phyloP scores from a whole-genome alignment of 2,113 vertebrate genomes.

The Varanus komodoensis region DNA sequence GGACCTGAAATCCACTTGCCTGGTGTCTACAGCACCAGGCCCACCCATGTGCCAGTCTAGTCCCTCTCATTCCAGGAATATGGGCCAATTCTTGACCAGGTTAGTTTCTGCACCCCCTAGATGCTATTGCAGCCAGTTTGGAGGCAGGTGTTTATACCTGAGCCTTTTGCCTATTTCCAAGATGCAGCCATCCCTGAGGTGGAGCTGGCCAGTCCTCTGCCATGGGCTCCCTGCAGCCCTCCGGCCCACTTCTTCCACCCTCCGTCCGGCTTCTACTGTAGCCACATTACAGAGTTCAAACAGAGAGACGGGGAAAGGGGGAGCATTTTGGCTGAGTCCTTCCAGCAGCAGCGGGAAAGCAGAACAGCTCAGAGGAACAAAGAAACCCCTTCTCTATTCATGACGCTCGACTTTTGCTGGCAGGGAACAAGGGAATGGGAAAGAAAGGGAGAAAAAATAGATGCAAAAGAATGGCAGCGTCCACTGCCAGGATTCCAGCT shows the following conservation, averaged over 20 bases:
- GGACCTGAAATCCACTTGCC: not conserved
- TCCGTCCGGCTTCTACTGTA: not conserved
- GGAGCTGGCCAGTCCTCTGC: not conserved
- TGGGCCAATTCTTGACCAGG: not conserved
- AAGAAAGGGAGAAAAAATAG: conserved; percentile 54
- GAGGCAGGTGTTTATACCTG: not conserved
- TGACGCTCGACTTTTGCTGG: conserved; percentile 26
- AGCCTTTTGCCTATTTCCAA: not conserved
- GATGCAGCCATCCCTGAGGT: not conserved
- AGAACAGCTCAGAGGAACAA: conserved; percentile 35
- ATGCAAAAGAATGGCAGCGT: conserved; percentile 17
- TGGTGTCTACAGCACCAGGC: not conserved
- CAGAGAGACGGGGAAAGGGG: not conserved
- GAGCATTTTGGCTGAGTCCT: conserved; percentile 3
- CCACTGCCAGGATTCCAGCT: conserved; percentile 28
- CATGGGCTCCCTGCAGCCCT: too few species aligned
- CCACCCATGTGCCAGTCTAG: too few species aligned
- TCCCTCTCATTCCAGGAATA: not conserved
- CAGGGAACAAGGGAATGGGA: conserved; percentile 43
- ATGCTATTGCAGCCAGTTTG: not conserved
- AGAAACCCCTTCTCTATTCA: conserved; percentile 25
- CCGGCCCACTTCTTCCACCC: not conserved
- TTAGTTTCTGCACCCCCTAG: not conserved
- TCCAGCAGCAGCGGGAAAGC: conserved; percentile 30
- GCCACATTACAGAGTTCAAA: not conserved